phyloP scores from a whole-genome alignment of 2,888 invertebrate genomes.

The Notocelia uddmanniana region DNA sequence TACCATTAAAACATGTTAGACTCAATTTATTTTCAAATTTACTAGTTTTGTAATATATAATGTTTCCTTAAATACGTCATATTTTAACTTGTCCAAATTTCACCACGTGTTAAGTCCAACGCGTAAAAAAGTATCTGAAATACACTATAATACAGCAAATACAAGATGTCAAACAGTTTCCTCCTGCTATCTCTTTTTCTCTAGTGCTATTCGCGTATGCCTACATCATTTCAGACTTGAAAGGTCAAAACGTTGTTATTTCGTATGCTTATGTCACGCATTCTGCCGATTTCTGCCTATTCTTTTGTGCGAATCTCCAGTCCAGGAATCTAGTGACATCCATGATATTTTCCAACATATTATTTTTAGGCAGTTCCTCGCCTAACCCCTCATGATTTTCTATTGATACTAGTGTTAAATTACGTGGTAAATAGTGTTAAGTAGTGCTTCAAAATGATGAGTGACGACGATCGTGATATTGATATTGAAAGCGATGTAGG shows the following conservation, averaged over 20 bases:
- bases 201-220: neutral
- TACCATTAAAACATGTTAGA: neutral
- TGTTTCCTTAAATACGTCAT: neutral
- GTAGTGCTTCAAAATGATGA: slow-evolving; percentile 87
- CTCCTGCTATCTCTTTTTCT: slow-evolving; percentile 26
- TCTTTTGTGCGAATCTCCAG: slow-evolving; percentile 40
- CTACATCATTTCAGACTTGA: slow-evolving; percentile 21
- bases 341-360: slow-evolving; percentile 28
- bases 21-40: neutral
- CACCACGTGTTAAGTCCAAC: neutral
- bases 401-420: slow-evolving; percentile 50
- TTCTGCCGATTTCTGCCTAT: slow-evolving; percentile 28
- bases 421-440: slow-evolving; percentile 50
- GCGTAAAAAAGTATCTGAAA: slow-evolving; percentile 9
- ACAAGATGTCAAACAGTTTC: slow-evolving; percentile 2
- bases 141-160: slow-evolving; percentile 2
- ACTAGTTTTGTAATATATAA: neutral
- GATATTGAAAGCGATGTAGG: slow-evolving; percentile 98
- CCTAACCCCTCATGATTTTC: slow-evolving; percentile 60
- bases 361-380: slow-evolving; percentile 37
- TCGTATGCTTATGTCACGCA: slow-evolving; percentile 33
- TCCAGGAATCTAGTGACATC: slow-evolving; percentile 36
- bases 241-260: slow-evolving; percentile 31
- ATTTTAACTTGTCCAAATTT: slow-evolving; percentile 1
- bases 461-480: slow-evolving; percentile 97